phyloP scores from a whole-genome alignment of 2,797 vertebrate genomes.

The Siniperca scherzeri region DNA sequence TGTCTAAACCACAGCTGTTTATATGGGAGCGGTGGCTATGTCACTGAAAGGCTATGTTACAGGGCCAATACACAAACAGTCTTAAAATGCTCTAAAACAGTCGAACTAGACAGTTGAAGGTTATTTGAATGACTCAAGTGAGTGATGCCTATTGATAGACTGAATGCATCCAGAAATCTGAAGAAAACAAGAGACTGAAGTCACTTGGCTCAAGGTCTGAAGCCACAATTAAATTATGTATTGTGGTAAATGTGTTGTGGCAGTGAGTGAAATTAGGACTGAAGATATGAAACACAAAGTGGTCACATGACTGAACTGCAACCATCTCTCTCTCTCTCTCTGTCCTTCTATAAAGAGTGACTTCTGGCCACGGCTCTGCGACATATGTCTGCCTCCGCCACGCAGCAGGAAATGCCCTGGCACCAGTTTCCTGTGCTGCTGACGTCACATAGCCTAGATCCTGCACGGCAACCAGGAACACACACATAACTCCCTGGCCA shows the following conservation, averaged over 20 bases:
- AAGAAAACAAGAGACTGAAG: conserved; percentile 22
- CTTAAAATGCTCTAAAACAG: neutral
- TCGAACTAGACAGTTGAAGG: conserved; percentile 16
- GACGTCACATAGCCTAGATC: conserved; percentile 68
- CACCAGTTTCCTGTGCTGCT: conserved; percentile 63
- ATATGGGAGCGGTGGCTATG: neutral
- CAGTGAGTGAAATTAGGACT: conserved; percentile 19
- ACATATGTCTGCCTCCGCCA: conserved; percentile 80
- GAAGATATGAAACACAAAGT: conserved; percentile 19
- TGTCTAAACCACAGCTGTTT: conserved; percentile 50
- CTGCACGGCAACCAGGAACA: conserved; percentile 58
- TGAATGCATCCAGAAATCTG: conserved; percentile 10
- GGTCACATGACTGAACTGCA: conserved; percentile 37
- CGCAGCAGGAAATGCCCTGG: conserved; percentile 75
- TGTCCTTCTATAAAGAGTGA: conserved; percentile 38
- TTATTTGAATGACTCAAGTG: conserved; percentile 43
- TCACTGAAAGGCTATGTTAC: conserved; percentile 5
- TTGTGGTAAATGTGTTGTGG: conserved; percentile 9
- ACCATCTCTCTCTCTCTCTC: conserved; percentile 5
- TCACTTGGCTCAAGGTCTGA: conserved; percentile 3
- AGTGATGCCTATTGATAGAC: conserved; percentile 16
- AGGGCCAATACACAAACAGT: neutral
- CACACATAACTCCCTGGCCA: conserved; percentile 34
- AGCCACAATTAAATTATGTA: neutral
- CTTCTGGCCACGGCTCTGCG: conserved; percentile 68